Base-by-base conservation (phyloP, 2,888 invertebrate genomes). In the Drosophila parthenogenetica region DNA sequence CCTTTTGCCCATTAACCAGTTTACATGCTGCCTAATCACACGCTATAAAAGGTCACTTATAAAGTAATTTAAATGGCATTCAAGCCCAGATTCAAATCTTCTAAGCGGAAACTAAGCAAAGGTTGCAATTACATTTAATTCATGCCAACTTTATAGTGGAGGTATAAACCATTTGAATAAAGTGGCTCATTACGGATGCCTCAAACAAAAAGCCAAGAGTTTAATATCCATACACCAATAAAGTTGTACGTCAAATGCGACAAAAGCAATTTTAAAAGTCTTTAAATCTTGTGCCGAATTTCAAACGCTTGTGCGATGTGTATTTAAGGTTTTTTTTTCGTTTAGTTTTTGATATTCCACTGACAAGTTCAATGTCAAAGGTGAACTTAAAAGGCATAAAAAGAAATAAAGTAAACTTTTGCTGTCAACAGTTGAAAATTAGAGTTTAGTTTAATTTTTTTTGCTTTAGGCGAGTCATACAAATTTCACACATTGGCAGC, bases 291-390 rank as follows among this genome's bases (percentile, higher is more conserved):
- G 40, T 55, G 68, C 40, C 69, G 42, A 63, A 63, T 62, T 68
- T 61, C 10, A 40, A 43, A 22, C 16, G 64, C 49, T 55, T 53
- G 61, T 42, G 43, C 69, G 77, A 35, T 68, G 13, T 2, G 4
- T 11, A 35, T 35, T 35, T 35, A 4, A 13, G 2, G 66, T 40
- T 39, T 45, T 58, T 46, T 50, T 46, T 17, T 55, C 60, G 40
- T 53, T 22, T 5, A 14, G 25, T 11, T 55, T 53, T 35, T 22
- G 40, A 61, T 43, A 22, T 14, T 45, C 22, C 37, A 40, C 69
- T 71, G 82, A 82, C 88, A 84, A 87, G 88, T 77, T 84, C 84
- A 84, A 84, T 86, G 84, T 79, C 86, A 84, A 86, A 87, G 88
- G 77, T 79, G 69, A 85, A 51, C 35, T 62, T 48, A 43, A 58